phyloP scores from a whole-genome alignment of 2,888 invertebrate species.

The Mythimna loreyi region DNA sequence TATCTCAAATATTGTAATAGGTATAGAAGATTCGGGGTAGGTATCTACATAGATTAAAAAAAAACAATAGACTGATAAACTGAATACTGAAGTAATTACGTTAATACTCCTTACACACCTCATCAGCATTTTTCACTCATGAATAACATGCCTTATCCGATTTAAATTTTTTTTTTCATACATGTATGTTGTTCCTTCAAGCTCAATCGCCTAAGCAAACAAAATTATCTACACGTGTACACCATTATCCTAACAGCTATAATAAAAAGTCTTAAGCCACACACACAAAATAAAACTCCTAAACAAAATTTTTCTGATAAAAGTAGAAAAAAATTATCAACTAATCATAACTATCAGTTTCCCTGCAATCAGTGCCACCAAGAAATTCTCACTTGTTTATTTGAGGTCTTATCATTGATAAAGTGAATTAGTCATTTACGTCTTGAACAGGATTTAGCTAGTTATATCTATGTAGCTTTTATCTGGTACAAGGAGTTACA shows the following conservation, averaged over 20 bases:
- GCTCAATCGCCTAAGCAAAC: no score
- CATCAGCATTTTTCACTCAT: neutral
- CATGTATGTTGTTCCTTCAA: no score
- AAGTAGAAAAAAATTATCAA: neutral
- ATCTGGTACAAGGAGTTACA: neutral
- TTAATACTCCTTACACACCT: neutral
- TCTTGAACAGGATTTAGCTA: slow-evolving; percentile 13
- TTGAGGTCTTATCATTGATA: slow-evolving; percentile 20
- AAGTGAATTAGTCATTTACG: neutral
- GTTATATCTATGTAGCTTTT: slow-evolving; percentile 11
- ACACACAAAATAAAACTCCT: neutral
- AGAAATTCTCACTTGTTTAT: slow-evolving; percentile 13
- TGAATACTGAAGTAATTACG: neutral
- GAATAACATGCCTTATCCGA: no score
- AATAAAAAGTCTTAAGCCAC: no score
- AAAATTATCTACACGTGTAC: no score
- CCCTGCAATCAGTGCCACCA: slow-evolving; percentile 11
- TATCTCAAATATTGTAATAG: slow-evolving; percentile 38
- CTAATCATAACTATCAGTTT: slow-evolving; percentile 3
- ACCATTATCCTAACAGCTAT: no score
- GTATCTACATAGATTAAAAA: neutral
- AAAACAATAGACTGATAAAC: no score
- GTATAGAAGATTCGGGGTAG: neutral
- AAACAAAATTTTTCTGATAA: neutral
- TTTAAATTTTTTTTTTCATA: no score